A percentile compares a stretch with the other conserved stretches of the same genome.
Conservation (phyloP, 2,113 vertebrate genomes). For the Electrona antarctica region DNA sequence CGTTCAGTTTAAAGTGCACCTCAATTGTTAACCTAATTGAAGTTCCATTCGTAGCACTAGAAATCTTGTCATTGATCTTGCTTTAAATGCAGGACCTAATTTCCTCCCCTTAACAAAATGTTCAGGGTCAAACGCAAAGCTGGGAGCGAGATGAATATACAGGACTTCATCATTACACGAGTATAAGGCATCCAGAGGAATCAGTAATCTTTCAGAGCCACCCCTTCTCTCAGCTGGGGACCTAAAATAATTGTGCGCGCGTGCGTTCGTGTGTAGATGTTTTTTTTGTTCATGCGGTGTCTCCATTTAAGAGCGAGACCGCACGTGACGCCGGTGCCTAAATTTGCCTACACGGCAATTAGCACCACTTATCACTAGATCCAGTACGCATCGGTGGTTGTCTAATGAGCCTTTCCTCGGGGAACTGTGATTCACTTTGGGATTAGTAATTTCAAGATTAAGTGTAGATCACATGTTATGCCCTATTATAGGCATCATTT, state of each 20-base stretch:
- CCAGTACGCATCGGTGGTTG: conserved; percentile 52
- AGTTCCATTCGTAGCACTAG: conserved; percentile 35
- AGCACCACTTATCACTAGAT: conserved; percentile 65
- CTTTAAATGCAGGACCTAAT: conserved; percentile 73
- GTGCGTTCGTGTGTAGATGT: conserved; percentile 7
- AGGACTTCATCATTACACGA: conserved; percentile 48
- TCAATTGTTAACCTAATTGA: conserved; percentile 67
- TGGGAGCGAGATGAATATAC: conserved; percentile 59
- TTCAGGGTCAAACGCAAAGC: conserved; percentile 62
- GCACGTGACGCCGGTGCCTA: conserved; percentile 19
- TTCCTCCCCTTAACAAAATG: conserved; percentile 62
- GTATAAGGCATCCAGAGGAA: conserved; percentile 53
- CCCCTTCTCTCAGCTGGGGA: conserved; percentile 47
- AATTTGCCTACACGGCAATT: conserved; percentile 59
- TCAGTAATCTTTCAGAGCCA: conserved; percentile 54
- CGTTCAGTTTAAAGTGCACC: conserved; percentile 61
- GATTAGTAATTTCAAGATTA: conserved; percentile 43
- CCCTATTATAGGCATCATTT: conserved; percentile 32
- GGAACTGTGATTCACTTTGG: conserved; percentile 49
- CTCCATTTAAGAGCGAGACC: conserved; percentile 28
- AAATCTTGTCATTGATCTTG: conserved; percentile 70
- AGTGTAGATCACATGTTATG: conserved; percentile 34
- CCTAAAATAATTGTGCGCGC: conserved; percentile 56
- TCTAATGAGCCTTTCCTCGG: conserved; percentile 58
- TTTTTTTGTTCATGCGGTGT: conserved; percentile 9